Base-by-base conservation (phyloP, 2,113 vertebrate genomes). In the Dromas ardeola region DNA sequence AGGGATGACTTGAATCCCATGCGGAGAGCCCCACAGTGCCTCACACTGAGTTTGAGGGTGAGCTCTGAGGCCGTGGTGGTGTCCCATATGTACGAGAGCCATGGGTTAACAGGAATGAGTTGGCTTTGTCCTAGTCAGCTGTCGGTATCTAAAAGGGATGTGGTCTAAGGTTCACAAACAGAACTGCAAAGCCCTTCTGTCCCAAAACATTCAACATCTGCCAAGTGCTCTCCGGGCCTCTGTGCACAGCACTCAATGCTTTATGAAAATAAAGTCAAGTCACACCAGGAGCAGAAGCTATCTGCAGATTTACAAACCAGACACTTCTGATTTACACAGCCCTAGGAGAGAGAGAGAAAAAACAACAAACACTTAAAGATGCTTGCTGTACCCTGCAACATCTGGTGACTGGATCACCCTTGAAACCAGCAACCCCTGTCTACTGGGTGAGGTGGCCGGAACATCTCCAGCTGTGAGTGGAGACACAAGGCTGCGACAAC, bases 291-390 rank as follows among this genome's bases (percentile, higher is more conserved):
- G 74, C 49, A 85, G 66, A 86, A 93, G 49, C 70, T 72, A 81
- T 34, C 66, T 77, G 71, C 26, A 92, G 58, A 86, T 90, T 76
- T 93, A 92, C 47, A 95, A 95, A 86, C 13, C n/a, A 91, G 70
- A 85, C 38, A 94, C 71, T 79, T 84, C 80, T 58, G 43, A 76
- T 72, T 72, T 88, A 79, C 42, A 45, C 27, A 89, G 23, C 62
- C 67, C 69, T 50, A 26, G 3, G 42, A 42, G 34, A 27, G n/a
- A 29, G 13, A 13, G 19, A 49, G 4, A 6, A 13, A 38, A 71
- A 59, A 12, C 30, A 82, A 56, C 36, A 66, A 77, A 69, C 10
- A 32, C n/a, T 59, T 56, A 26, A 84, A 74, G 83, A 55, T 38
- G 16, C 43, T 84, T 52, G 40, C 27, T 72, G 62, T 15, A 76